Evolutionary conservation across 2,888 invertebrate genomes (phyloP), one percentile per base, ranked within the genome.

Genomic region (Drosophila setosimentum): DNA sequence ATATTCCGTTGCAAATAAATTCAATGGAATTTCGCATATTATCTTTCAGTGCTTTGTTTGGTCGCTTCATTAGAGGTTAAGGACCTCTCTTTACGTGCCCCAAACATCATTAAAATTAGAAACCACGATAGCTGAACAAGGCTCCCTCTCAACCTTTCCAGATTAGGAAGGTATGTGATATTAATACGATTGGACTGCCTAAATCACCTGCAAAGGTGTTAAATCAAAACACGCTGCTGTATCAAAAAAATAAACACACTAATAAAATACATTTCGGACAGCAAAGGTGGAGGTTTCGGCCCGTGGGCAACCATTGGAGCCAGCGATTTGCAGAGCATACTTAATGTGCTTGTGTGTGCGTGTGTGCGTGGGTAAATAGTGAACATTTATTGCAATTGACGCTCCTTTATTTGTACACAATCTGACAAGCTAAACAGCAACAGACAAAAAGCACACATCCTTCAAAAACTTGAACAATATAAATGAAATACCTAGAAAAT

Each of bases 161-260:
- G 50, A n/a, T 6, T 24, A 29, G 5, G 10, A 54, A 18, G 13
- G 2, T 35, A 24, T 24, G 16, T 55, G 35, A 32, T n/a, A 33
- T 11, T 55, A n/a, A n/a, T 27, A 4, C 13, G 24, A 21, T 21
- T 0, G 21, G 42, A 32, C 32, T 24, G 53, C 13, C 51, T 42
- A 58, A 62, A 70, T 64, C 73, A 76, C 70, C 68, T 72, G 69
- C n/a, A 68, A 64, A 84, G 72, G 85, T 80, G 89, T 76, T 84
- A 82, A 89, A 84, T 89, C 87, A 87, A 87, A 83, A 81, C 76
- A 57, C 42, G 53, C 53, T 51, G 62, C 45, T 42, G n/a, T 48
- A 33, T 69, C 59, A 76, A 74, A 50, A 63, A 66, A 79, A 79
- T 83, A 82, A 84, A 79, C 76, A 76, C 70, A 64, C 79, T 73